These are phyloP conservation scores for Dryas iulia DNA, from an alignment of 1,140 invertebrate genomes.

Conservation along the genomic window DNA sequence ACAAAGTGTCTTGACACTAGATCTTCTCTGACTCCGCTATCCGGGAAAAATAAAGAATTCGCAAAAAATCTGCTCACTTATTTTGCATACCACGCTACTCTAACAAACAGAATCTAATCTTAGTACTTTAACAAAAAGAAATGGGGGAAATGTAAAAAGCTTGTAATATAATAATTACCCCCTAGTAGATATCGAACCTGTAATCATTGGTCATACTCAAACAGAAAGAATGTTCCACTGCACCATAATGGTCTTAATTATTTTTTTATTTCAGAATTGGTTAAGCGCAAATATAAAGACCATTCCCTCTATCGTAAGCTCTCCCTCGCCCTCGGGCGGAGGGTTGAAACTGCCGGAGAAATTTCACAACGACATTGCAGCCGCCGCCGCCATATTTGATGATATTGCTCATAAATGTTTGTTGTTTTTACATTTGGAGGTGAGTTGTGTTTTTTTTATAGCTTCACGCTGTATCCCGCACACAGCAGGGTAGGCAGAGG, in stretches of 20 bases:
- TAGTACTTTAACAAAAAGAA: too few species aligned
- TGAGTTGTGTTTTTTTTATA: slow-evolving; percentile 53
- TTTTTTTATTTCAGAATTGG: slow-evolving; percentile 54
- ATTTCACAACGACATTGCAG: slow-evolving; percentile 80
- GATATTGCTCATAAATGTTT: slow-evolving; percentile 95
- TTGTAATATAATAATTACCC: too few species aligned
- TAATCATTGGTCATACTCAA: too few species aligned
- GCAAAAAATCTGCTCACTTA: too few species aligned
- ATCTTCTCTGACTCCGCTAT: too few species aligned
- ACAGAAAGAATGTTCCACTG: background rate
- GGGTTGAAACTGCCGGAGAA: slow-evolving; percentile 45
- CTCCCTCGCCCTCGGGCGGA: slow-evolving; percentile 37
- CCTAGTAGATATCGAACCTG: background rate
- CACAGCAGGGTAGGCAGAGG: too few species aligned
- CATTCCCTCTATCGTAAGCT: slow-evolving; percentile 39
- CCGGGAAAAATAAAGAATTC: too few species aligned
- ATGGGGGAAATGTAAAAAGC: too few species aligned
- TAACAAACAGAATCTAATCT: too few species aligned
- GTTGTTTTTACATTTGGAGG: slow-evolving; percentile 94
- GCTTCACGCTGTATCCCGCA: too few species aligned
- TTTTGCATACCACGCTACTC: too few species aligned
- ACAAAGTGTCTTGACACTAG: too few species aligned
- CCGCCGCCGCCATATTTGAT: slow-evolving; percentile 90
- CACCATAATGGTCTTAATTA: background rate
- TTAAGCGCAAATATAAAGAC: slow-evolving; percentile 46